Evolutionary conservation across 2,797 vertebrate genomes (phyloP), one percentile per base, ranked within the genome.

Genomic region (Channallabes apus): DNA sequence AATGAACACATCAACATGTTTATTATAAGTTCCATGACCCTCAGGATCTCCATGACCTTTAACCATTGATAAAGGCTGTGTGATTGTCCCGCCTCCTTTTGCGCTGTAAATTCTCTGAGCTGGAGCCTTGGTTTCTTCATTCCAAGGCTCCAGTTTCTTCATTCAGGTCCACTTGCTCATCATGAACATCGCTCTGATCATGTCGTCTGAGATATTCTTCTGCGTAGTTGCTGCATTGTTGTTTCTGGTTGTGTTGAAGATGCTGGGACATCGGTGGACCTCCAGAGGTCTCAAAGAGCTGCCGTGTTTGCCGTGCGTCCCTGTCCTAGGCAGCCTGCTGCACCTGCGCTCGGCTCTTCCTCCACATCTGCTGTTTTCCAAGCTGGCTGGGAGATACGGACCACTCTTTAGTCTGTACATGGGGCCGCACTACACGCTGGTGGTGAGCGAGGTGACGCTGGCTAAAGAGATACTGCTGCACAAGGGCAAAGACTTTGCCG

Each of bases 281-380:
- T 29, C 27, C 35, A 27, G n/a, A 15, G n/a, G 78, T 3, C 20
- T 1, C 9, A 7, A 5, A 46, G 72, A 88, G 5, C 41, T 95
- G 62, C 94, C 94, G 2, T 90, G 93, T 87, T 91, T 96, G 62
- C 94, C 95, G 3, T 88, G 92, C 80, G 88, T 96, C 58, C 95
- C 95, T 0, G 0, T 94, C 1, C 80, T 96, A 88, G 95, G 95
- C 27, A 96, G 95, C 88, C 93, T 96, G n/a, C 93, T 93, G 68
- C 94, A 94, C 91, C 88, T 96, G 83, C 64, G 90, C 18, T 91
- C 91, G 3, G 22, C 61, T 0, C 89, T 90, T 46, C 93, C 94
- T 0, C 94, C 91, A 0, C 93, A 96, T 90, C 93, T 95, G 24
- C 92, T 93, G 80, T 93, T 96, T 89, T 92, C 76, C 0, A 85